phyloP scores from a whole-genome alignment of 2,797 vertebrate species.

The Sebastes aleutianus region DNA sequence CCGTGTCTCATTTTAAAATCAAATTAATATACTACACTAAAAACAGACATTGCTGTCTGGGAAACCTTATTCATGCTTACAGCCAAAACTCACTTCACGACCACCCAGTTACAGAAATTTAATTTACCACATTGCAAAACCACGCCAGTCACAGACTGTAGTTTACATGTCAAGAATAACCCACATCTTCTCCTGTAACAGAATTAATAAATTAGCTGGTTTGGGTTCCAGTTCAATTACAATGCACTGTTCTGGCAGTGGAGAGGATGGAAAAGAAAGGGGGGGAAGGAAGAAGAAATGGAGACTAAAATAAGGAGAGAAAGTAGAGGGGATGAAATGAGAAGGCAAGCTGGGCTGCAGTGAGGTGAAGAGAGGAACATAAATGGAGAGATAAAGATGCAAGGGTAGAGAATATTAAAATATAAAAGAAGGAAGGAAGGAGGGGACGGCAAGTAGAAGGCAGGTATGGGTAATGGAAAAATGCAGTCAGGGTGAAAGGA shows the following conservation, averaged over 20 bases:
- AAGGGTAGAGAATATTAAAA: background rate
- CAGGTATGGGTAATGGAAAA: background rate
- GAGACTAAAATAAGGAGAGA: background rate
- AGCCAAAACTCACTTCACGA: conserved; percentile 15
- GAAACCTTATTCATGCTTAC: background rate
- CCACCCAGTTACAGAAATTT: conserved; percentile 34
- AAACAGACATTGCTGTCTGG: background rate
- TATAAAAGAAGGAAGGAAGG: background rate
- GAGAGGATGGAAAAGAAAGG: background rate
- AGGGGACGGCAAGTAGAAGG: no score
- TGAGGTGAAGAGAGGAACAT: background rate
- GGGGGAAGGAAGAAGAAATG: background rate
- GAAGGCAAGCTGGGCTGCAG: background rate
- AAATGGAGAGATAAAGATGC: background rate
- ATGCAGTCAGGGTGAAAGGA: background rate
- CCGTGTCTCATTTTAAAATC: background rate
- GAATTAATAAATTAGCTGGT: conserved; percentile 31
- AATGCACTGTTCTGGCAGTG: background rate
- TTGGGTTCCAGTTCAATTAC: background rate
- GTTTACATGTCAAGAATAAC: conserved; percentile 17
- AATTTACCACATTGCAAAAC: conserved; percentile 23
- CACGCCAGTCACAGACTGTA: background rate
- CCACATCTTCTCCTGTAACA: conserved; percentile 14
- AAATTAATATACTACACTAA: background rate
- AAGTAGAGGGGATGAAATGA: background rate